Evolutionary conservation across 2,888 invertebrate genomes (phyloP), one percentile per base, ranked within the genome.

Genomic region (Sepioteuthis lessoniana): DNA sequence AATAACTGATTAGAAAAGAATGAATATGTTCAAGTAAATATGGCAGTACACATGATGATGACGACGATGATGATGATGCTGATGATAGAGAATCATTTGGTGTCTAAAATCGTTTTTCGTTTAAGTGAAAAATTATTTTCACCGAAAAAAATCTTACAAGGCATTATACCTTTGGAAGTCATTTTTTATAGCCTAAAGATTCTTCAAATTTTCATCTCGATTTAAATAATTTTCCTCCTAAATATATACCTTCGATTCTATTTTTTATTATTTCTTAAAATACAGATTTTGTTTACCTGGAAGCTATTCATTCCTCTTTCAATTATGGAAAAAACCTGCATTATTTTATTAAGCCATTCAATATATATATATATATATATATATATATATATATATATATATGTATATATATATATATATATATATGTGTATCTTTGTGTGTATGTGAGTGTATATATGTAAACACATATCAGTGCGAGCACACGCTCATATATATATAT

Each of bases 231-330:
- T 35, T 76, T 35, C n/a, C 16, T 13, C 13, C 76, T 76, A 25
- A 76, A 76, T 76, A 76, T 76, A 35, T 35, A 16, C 16, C n/a
- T 76, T 76, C 76, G 76, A 76, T 13, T 76, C 76, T 16, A 76
- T n/a, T 76, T 76, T 76, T 76, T n/a, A 76, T 76, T 76, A 76
- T n/a, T 76, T 76, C 76, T 76, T 76, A 76, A 76, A 76, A 76
- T 76, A 76, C 76, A 76, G 76, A 76, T 35, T 76, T 76, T 76
- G 76, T 76, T 76, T 76, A 76, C 76, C 76, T 76, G 76, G 76
- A n/a, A 76, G 76, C n/a, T n/a, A n/a, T 76, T 76, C 76, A 76
- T 76, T 76, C 19, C 76, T 16, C 16, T 76, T 76, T n/a, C 76
- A 76, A n/a, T 76, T 76, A 76, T 76, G 13, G 16, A 16, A n/a